Conservation (phyloP, 2,888 invertebrate species). For the Clanis bilineata region DNA sequence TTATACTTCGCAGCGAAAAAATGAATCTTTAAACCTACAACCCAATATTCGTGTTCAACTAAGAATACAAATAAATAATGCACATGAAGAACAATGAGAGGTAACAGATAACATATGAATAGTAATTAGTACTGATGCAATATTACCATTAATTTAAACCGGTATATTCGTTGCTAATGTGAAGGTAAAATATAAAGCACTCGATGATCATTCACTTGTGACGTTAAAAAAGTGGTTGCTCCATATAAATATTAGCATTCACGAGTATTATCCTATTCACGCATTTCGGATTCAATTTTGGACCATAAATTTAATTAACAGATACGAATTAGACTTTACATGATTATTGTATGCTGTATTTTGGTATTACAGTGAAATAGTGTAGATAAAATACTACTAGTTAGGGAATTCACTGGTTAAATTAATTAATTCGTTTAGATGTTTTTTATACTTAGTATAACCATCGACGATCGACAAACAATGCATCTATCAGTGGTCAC, state of each 20-base stretch:
- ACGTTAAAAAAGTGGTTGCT: not conserved
- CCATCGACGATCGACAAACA: too few relatives aligned
- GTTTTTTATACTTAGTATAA: too few relatives aligned
- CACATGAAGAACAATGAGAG: not conserved
- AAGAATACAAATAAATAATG: not conserved
- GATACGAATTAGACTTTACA: not conserved
- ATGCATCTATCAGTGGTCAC: too few relatives aligned
- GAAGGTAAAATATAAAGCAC: not conserved
- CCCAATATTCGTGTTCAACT: not conserved
- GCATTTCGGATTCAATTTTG: not conserved
- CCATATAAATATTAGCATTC: not conserved
- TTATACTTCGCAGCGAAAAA: not conserved
- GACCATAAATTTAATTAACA: not conserved
- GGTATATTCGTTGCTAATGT: not conserved
- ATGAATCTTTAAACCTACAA: not conserved
- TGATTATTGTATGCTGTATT: too few relatives aligned
- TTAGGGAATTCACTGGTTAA: too few relatives aligned
- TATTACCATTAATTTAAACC: conserved; percentile 1
- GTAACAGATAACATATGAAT: not conserved
- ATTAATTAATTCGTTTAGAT: too few relatives aligned
- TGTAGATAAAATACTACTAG: too few relatives aligned
- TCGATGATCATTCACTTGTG: conserved; percentile 4
- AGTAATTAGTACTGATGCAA: not conserved
- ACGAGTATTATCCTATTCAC: not conserved
- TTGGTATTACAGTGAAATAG: too few relatives aligned